Percentiles rank a stretch among this genome's conserved stretches.
Evolutionary conservation across 2,888 invertebrate species (phyloP).

Genomic region (Cloeon dipterum): DNA sequence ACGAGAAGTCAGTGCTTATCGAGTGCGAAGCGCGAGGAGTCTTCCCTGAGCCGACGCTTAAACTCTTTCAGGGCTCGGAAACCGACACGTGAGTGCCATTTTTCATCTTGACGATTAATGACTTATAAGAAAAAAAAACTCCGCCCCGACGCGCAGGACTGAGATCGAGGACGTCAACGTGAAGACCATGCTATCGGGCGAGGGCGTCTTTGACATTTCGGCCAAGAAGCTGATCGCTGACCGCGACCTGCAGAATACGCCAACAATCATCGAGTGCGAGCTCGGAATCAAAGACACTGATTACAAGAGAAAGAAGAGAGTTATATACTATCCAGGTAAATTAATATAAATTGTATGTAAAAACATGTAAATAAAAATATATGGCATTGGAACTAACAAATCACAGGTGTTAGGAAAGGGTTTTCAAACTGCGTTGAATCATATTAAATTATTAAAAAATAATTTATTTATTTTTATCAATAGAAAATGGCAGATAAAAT

Average conservation of each 20-base stretch:
- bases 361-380: no score
- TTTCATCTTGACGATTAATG: no score
- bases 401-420: no score
- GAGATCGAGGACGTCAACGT: background rate
- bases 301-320: slow-evolving; percentile 12
- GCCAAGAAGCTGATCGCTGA: slow-evolving; percentile 3
- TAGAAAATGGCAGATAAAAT: no score
- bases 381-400: no score
- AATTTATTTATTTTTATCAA: no score
- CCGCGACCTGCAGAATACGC: slow-evolving; percentile 9
- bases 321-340: slow-evolving; percentile 16
- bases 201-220: background rate
- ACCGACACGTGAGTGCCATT: background rate
- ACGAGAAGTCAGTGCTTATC: slow-evolving; percentile 15
- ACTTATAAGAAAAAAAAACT: no score
- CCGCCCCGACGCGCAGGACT: no score
- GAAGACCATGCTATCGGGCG: background rate
- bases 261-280: slow-evolving; percentile 14
- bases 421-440: no score
- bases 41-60: slow-evolving; percentile 19
- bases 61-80: background rate
- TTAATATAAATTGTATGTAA: no score
- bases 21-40: slow-evolving; percentile 20
- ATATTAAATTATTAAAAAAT: no score
- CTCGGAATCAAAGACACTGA: slow-evolving; percentile 14